A percentile compares a stretch with the other conserved stretches of the same genome.
These are phyloP conservation scores for Formica exsecta DNA, from an alignment of 1,140 invertebrate genomes.

Conservation along the genomic window DNA sequence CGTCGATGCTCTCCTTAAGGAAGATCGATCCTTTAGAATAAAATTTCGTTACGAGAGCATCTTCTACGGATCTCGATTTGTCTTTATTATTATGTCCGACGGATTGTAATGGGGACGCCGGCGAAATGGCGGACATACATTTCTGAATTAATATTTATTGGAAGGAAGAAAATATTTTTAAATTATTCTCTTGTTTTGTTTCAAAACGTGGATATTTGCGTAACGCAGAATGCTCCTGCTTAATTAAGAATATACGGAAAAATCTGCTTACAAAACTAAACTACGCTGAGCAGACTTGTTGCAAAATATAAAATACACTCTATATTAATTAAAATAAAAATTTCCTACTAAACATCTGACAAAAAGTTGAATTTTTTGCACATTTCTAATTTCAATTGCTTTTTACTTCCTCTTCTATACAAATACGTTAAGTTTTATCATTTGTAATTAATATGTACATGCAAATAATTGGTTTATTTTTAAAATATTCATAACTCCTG, in stretches of 20 bases:
- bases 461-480: conserved; percentile 4
- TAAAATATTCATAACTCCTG: neutral
- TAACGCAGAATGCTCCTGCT: conserved; percentile 11
- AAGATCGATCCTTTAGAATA: conserved; percentile 66
- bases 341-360: conserved; percentile 5
- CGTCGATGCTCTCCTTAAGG: conserved; percentile 61
- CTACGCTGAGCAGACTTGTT: neutral
- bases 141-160: conserved; percentile 42
- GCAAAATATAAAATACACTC: conserved; percentile 16
- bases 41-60: conserved; percentile 64
- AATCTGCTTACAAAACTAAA: conserved; percentile 34
- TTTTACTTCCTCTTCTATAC: neutral
- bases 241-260: conserved; percentile 46
- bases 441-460: neutral
- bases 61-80: conserved; percentile 63
- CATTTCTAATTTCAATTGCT: neutral
- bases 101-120: conserved; percentile 29
- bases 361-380: neutral
- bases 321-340: conserved; percentile 45
- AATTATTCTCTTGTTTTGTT: conserved; percentile 27
- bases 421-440: neutral
- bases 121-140: neutral
- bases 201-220: neutral
- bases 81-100: conserved; percentile 56
- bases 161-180: conserved; percentile 38